Conservation (phyloP, 2,888 invertebrate genomes). For the Mechanitis mazaeus region DNA sequence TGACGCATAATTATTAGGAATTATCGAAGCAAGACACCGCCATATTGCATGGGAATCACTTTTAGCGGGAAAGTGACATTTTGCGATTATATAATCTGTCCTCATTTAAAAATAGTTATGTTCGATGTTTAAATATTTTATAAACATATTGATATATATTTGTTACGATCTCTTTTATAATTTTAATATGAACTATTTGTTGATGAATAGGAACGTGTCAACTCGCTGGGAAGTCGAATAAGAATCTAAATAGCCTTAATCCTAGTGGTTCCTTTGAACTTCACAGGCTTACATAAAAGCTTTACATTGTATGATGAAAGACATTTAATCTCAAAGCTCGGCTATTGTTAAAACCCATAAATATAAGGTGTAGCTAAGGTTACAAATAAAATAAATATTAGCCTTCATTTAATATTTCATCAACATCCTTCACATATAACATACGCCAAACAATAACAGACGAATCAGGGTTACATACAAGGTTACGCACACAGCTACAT, state of each 20-base stretch:
- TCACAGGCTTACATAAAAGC: slow-evolving; percentile 34
- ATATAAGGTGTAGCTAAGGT: slow-evolving; percentile 7
- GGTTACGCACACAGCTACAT: slow-evolving; percentile 40
- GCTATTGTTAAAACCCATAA: slow-evolving; percentile 12
- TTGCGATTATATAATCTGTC: slow-evolving; percentile 46
- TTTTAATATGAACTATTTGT: slow-evolving; percentile 25
- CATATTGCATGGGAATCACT: slow-evolving; percentile 59
- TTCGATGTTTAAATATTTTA: too few species aligned
- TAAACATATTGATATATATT: too few species aligned
- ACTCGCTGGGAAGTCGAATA: slow-evolving; percentile 56
- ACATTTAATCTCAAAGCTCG: slow-evolving; percentile 12
- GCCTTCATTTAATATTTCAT: slow-evolving; percentile 45
- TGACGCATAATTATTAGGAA: slow-evolving; percentile 71
- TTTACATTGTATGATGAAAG: slow-evolving; percentile 18
- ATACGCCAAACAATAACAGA: slow-evolving; percentile 31
- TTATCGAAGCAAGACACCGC: slow-evolving; percentile 53
- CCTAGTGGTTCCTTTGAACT: slow-evolving; percentile 32
- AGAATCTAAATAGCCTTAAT: slow-evolving; percentile 47
- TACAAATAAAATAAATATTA: slow-evolving; percentile 11
- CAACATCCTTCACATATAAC: slow-evolving; percentile 40
- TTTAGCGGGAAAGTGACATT: slow-evolving; percentile 60
- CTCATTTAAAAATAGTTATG: slow-evolving; percentile 29
- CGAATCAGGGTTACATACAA: slow-evolving; percentile 43
- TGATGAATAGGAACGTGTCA: slow-evolving; percentile 51
- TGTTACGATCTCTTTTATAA: slow-evolving; percentile 8